A percentile compares a stretch with the other conserved stretches of the same genome.
phyloP scores from a whole-genome alignment of 2,888 invertebrate genomes.

The Teleogryllus oceanicus region DNA sequence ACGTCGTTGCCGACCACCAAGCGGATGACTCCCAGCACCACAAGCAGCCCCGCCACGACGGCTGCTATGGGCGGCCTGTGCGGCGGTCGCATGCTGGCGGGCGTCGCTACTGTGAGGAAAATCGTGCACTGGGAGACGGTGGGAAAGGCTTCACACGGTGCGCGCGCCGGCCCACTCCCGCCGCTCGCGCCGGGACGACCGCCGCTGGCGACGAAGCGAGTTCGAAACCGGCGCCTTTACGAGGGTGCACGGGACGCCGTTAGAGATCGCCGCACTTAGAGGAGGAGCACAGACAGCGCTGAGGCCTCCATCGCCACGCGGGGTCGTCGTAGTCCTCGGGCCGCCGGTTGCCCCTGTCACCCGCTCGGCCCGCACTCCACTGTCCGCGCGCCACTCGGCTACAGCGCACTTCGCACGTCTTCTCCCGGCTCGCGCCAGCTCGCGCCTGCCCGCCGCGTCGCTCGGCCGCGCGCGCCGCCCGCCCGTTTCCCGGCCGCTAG shows the following conservation, averaged over 20 bases:
- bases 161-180: neutral
- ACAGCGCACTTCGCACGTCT: neutral
- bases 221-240: no score
- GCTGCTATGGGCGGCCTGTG: neutral
- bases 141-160: neutral
- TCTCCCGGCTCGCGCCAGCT: neutral
- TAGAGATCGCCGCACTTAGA: no score
- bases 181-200: no score
- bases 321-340: neutral
- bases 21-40: neutral
- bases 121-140: neutral
- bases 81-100: neutral
- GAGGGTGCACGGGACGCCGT: no score
- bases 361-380: neutral
- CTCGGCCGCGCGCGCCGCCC: neutral
- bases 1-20: neutral
- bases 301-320: neutral
- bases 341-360: neutral
- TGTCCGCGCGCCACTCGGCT: neutral
- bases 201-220: neutral
- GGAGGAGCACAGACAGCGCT: neutral
- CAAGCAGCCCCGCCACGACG: neutral
- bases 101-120: neutral
- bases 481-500: neutral
- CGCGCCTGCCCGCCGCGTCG: slow-evolving; percentile 8